These are phyloP conservation scores for Andrena camellia DNA, from an alignment of 2,888 invertebrate species.

Conservation along the genomic window DNA sequence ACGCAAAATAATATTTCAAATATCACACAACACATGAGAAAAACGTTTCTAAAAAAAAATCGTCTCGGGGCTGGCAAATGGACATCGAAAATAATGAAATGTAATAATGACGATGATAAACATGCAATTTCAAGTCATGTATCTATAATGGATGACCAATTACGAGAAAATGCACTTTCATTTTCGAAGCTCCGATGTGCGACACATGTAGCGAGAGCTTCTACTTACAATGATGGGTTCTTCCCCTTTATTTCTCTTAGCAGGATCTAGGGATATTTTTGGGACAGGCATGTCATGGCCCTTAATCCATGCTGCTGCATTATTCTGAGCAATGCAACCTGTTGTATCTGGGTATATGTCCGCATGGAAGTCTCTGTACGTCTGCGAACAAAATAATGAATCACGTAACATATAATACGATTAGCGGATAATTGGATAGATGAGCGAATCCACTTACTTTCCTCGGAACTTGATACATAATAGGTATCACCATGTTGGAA, in stretches of 20 bases:
- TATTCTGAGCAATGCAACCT: conserved; percentile 92
- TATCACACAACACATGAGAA: conserved; percentile 32
- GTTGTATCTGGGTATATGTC: conserved; percentile 97
- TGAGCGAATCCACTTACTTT: conserved; percentile 87
- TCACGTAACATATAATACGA: neutral
- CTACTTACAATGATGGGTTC: conserved; percentile 88
- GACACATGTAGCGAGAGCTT: neutral
- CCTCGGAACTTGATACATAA: conserved; percentile 97
- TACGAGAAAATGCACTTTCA: conserved; percentile 21
- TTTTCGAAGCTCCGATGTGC: too few species aligned
- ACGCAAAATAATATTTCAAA: conserved; percentile 14
- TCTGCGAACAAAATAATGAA: conserved; percentile 85
- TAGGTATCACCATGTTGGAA: conserved; percentile 94
- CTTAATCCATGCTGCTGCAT: conserved; percentile 93
- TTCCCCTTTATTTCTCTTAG: conserved; percentile 88
- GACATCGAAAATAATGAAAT: conserved; percentile 40
- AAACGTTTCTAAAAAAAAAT: conserved; percentile 24
- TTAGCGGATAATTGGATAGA: neutral
- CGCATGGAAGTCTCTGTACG: conserved; percentile 96
- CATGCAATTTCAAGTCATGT: conserved; percentile 52
- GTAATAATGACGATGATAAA: conserved; percentile 56
- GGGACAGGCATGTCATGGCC: conserved; percentile 91
- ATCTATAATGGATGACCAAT: conserved; percentile 33
- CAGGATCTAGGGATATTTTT: conserved; percentile 94
- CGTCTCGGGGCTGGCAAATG: neutral